These are phyloP conservation scores for Lamprotornis superbus DNA, from an alignment of 2,113 vertebrate species.

Conservation along the genomic window DNA sequence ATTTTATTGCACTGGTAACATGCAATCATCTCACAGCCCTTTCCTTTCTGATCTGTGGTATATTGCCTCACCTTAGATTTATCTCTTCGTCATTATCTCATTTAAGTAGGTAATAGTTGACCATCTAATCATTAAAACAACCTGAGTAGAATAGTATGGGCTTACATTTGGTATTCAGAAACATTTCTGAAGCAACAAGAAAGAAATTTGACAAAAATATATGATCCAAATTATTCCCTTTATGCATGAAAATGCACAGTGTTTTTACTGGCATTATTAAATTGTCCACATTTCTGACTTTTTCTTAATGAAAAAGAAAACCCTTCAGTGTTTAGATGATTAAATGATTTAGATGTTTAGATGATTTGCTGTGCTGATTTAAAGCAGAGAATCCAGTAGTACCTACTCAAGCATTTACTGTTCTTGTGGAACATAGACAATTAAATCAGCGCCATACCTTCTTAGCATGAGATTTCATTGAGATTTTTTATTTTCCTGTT, in stretches of 20 bases:
- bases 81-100: slow-evolving; percentile 22
- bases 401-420: background rate
- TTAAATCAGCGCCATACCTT: background rate
- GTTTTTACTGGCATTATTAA: slow-evolving; percentile 35
- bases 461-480: background rate
- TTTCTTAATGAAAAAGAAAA: slow-evolving; percentile 41
- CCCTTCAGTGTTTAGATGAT: slow-evolving; percentile 11
- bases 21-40: background rate
- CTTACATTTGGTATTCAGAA: background rate
- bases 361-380: slow-evolving; percentile 45
- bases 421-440: background rate
- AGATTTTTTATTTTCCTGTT: background rate
- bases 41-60: slow-evolving; percentile 23
- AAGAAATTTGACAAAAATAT: slow-evolving; percentile 21
- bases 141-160: background rate
- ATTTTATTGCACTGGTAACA: slow-evolving; percentile 26
- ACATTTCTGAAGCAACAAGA: background rate
- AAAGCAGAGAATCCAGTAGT: background rate
- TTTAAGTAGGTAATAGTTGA: slow-evolving; percentile 35
- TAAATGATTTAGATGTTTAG: background rate
- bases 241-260: background rate
- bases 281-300: background rate
- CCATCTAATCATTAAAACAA: slow-evolving; percentile 23
- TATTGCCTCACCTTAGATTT: background rate
- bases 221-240: background rate